These are phyloP conservation scores for Charaxes varanes DNA, from an alignment of 1,140 invertebrate genomes.

Conservation along the genomic window DNA sequence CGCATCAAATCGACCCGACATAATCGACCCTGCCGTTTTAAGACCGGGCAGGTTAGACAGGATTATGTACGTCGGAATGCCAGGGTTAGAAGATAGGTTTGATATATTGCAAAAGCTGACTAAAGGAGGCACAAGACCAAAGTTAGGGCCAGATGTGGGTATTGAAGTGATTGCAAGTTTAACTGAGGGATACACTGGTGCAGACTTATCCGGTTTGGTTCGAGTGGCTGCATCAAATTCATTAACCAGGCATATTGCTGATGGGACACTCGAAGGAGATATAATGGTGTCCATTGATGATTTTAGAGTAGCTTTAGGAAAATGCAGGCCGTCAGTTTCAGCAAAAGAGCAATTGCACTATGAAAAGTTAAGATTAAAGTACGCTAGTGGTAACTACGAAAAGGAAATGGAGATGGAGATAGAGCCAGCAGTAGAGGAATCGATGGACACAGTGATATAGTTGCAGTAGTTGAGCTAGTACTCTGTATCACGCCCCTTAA, in stretches of 20 bases:
- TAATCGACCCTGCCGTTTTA: constrained; percentile 96
- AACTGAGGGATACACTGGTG: constrained; percentile 91
- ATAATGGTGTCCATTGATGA: constrained; percentile 69
- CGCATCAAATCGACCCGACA: constrained; percentile 97
- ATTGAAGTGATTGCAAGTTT: constrained; percentile 80
- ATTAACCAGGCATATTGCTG: constrained; percentile 75
- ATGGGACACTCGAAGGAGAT: constrained; percentile 49
- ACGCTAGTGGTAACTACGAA: constrained; percentile 65
- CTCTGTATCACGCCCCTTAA: constrained; percentile 16
- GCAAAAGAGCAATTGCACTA: constrained; percentile 80
- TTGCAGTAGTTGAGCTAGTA: constrained; percentile 10
- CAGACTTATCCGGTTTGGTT: constrained; percentile 87
- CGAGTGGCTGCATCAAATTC: constrained; percentile 87
- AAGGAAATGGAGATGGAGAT: constrained; percentile 73
- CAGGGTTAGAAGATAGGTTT: constrained; percentile 83
- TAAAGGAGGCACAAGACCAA: constrained; percentile 89
- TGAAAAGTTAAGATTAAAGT: constrained; percentile 75
- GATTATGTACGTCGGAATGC: constrained; percentile 95
- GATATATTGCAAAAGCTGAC: constrained; percentile 95
- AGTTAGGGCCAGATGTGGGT: constrained; percentile 84
- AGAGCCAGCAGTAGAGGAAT: constrained; percentile 61
- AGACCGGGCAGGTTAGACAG: constrained; percentile 96
- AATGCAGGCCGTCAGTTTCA: constrained; percentile 87
- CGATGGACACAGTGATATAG: constrained; percentile 61
- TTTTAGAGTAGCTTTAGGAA: constrained; percentile 78